Conservation (phyloP, 1,140 invertebrate genomes). For the Drosophila arawakana region DNA sequence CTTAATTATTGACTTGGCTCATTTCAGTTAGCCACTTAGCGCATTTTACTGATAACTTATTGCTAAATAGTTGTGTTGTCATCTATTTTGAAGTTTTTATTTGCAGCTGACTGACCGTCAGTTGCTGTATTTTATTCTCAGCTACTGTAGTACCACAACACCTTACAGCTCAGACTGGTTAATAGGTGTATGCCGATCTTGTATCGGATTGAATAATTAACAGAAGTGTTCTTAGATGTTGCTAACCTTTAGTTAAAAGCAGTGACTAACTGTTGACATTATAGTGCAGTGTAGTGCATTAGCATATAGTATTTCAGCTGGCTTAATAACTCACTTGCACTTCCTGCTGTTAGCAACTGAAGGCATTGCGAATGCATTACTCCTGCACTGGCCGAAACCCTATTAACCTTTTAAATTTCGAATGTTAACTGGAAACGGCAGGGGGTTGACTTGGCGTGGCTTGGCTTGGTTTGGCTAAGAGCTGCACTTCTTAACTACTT, state of each 20-base stretch:
- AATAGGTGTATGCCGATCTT: too few relatives aligned
- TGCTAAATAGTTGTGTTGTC: neutral
- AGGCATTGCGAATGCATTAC: conserved; percentile 52
- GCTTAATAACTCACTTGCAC: conserved; percentile 53
- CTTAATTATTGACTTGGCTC: neutral
- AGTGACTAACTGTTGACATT: conserved; percentile 49
- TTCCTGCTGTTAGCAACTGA: conserved; percentile 36
- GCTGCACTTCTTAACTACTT: neutral
- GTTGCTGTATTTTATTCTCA: neutral
- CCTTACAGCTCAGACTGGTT: neutral
- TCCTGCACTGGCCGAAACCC: conserved; percentile 52
- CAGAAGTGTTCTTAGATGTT: neutral
- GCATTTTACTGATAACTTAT: neutral
- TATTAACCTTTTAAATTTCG: conserved; percentile 73
- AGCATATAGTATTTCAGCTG: conserved; percentile 29
- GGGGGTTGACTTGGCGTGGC: conserved; percentile 33
- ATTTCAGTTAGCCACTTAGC: neutral
- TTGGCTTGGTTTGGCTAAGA: conserved; percentile 13
- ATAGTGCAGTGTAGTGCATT: conserved; percentile 56
- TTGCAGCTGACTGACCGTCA: neutral
- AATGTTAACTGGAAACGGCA: conserved; percentile 75
- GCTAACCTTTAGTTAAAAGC: neutral
- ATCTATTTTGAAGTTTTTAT: conserved; percentile 4
- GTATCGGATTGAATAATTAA: neutral
- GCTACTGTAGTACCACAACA: too few relatives aligned